A percentile compares a stretch with the other conserved stretches of the same genome.
phyloP scores from a whole-genome alignment of 2,113 vertebrate species.

The Ursus arctos region DNA sequence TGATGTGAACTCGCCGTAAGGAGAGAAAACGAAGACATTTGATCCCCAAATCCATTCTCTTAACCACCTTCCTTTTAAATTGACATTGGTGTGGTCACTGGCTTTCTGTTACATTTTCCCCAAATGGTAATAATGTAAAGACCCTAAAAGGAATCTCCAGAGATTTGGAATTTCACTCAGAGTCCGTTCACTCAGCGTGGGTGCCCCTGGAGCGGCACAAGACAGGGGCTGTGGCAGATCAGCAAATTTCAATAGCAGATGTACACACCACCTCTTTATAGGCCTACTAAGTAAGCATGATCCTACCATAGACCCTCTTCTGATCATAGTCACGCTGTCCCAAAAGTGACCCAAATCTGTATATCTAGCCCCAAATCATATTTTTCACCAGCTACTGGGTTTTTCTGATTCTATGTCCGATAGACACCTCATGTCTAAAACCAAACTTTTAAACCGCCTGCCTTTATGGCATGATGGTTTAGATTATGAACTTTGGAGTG shows the following conservation, averaged over 20 bases:
- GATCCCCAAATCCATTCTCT: background rate
- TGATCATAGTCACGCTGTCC: slow-evolving; percentile 5
- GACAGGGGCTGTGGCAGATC: background rate
- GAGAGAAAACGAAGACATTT: background rate
- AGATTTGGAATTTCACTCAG: background rate
- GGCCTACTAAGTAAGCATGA: background rate
- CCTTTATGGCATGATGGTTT: background rate
- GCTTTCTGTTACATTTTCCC: background rate
- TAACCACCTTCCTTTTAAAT: background rate
- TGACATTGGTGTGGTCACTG: background rate
- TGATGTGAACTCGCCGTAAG: slow-evolving; percentile 2
- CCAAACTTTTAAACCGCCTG: background rate
- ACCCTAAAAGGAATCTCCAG: background rate
- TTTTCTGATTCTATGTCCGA: slow-evolving; percentile 10
- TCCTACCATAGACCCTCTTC: background rate
- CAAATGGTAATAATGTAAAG: slow-evolving; percentile 9
- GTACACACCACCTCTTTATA: background rate
- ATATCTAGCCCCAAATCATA: background rate
- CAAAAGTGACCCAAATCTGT: background rate
- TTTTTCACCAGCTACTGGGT: slow-evolving; percentile 26
- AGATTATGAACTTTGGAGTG: slow-evolving; percentile 28
- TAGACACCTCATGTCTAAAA: background rate
- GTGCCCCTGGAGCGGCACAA: background rate
- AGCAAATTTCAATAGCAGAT: slow-evolving; percentile 17
- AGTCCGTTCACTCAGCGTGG: background rate